Conservation (phyloP, 2,888 invertebrate species). For the Brenthis hecate region DNA sequence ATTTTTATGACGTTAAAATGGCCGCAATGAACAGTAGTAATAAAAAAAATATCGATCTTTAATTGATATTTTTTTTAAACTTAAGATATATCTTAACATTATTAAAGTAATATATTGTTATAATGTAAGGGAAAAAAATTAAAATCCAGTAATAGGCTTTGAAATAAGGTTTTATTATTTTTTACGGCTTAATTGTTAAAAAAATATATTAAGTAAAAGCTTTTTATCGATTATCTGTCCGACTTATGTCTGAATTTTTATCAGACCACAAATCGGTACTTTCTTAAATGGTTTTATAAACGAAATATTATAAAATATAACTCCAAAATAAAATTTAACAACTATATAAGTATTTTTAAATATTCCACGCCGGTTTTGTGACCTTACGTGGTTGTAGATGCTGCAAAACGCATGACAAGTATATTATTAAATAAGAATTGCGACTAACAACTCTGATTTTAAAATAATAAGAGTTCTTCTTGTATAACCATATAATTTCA, state of each 20-base stretch:
- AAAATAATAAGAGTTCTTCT: background rate
- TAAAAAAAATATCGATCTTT: conserved; percentile 9
- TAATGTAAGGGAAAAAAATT: conserved; percentile 4
- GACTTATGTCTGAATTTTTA: conserved; percentile 10
- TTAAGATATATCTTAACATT: conserved; percentile 6
- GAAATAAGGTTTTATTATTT: background rate
- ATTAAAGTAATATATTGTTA: conserved; percentile 6
- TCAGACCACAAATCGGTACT: background rate
- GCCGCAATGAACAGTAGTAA: background rate
- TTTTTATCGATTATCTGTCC: conserved; percentile 7
- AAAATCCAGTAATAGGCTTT: conserved; percentile 1
- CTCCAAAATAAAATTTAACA: too few relatives aligned
- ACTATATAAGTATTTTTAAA: background rate
- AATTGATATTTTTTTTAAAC: background rate
- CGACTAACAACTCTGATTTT: background rate
- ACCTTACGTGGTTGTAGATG: conserved; percentile 1
- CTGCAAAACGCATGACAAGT: background rate
- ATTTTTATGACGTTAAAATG: background rate
- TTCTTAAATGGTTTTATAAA: conserved; percentile 3
- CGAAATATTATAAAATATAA: too few relatives aligned
- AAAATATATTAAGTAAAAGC: background rate
- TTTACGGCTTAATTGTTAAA: conserved; percentile 11
- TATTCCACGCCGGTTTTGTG: conserved; percentile 7
- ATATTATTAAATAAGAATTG: background rate
- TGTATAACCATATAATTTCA: background rate